Base-by-base conservation (phyloP, 2,113 vertebrate genomes). In the Daphoenositta chrysoptera region DNA sequence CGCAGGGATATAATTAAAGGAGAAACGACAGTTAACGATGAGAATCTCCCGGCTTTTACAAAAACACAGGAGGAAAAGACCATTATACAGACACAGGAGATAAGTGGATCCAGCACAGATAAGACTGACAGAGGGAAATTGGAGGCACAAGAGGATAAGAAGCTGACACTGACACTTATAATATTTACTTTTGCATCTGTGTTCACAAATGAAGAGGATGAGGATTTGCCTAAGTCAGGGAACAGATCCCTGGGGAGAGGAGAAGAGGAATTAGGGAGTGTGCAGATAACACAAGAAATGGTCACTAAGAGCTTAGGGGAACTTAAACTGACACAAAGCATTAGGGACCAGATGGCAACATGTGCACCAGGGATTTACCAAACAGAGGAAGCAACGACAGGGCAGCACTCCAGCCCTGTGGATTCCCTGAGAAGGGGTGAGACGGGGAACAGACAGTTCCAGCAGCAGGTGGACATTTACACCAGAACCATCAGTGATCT, bases 121-220 rank as follows among this genome's bases (percentile, higher is more conserved):
- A 88, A 94, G 89, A 91, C 58, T 54, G 93, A 87, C 66, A 83
- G 92, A 94, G 94, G 83, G 85, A 97, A 96, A 96, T 69, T 95
- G 91, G 87, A 95, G 86, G 76, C 66, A 90, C 83, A 69, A 33
- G 76, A 96, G 76, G 93, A 92, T 91, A 89, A 96, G 70, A 76
- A 87, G 90, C 66, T 47, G 92, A 68, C 65, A 56, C 48, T 8
- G 63, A 68, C 57, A 71, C 44, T 83, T 65, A 71, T 21, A 86
- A 73, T 91, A 93, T 93, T 97, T 91, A 65, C 93, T 93, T 96
- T 72, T 80, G 90, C 69, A 87, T 89, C 93, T 84, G 71, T 75
- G 72, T n/a, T 75, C 9, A 3, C 50, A 87, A 94, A 97, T 70
- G 83, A 87, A 91, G 94, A 70, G 89, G 85, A 89, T n/a, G 83